Percentiles rank a stretch among this genome's conserved stretches.
Evolutionary conservation across 2,113 vertebrate genomes (phyloP).

Genomic region (Mandrillus leucophaeus): DNA sequence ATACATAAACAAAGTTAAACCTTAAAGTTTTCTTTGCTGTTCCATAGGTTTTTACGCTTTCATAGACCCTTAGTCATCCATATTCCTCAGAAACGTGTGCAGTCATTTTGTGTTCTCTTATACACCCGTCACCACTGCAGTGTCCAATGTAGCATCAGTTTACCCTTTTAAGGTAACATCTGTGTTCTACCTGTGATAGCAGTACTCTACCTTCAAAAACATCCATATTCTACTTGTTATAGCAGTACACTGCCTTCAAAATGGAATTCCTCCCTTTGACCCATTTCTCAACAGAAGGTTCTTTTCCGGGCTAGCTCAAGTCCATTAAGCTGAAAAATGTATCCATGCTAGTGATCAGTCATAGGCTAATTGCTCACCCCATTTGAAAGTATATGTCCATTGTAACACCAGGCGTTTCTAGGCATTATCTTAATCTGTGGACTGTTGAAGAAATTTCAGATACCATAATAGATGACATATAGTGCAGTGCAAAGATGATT

Average conservation of each 20-base stretch:
- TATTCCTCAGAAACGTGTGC: neutral
- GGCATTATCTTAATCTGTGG: neutral
- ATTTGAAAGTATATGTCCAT: neutral
- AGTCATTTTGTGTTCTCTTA: neutral
- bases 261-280: neutral
- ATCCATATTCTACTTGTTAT: neutral
- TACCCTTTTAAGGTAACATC: neutral
- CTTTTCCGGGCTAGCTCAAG: neutral
- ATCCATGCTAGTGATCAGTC: neutral
- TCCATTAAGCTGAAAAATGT: neutral
- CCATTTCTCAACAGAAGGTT: fast-evolving
- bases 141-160: neutral
- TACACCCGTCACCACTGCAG: fast-evolving
- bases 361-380: neutral
- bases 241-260: neutral
- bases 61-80: neutral
- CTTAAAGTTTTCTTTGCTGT: neutral
- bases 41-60: neutral
- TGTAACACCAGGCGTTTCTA: neutral
- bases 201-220: neutral
- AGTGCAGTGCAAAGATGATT: neutral
- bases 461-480: neutral
- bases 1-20: neutral
- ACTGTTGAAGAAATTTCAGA: neutral
- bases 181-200: neutral